Percentiles rank a stretch among this genome's conserved stretches.
Conservation (phyloP, 2,888 invertebrate species). For the Drosophila aldrichi region DNA sequence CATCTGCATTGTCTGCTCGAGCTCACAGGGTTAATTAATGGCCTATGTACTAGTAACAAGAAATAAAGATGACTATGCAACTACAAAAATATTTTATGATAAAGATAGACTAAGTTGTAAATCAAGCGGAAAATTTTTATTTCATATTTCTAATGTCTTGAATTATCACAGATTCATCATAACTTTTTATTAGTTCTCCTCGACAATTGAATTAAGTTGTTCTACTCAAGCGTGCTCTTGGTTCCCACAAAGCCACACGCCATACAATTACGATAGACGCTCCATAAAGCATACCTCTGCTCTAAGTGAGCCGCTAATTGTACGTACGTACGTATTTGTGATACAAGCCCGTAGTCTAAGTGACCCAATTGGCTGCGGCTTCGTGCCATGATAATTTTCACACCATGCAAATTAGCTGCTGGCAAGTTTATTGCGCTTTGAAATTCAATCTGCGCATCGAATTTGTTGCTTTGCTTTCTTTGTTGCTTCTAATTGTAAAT, state of each 20-base stretch:
- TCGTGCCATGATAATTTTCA: slow-evolving; percentile 73
- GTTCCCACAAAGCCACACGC: not conserved
- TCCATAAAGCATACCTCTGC: slow-evolving; percentile 9
- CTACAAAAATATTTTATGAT: not conserved
- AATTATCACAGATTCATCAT: not conserved
- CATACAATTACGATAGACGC: not conserved
- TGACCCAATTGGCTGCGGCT: slow-evolving; percentile 61
- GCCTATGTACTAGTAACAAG: not conserved
- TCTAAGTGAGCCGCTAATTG: slow-evolving; percentile 13
- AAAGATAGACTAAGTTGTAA: not conserved
- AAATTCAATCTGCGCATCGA: slow-evolving; percentile 35
- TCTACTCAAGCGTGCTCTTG: not conserved
- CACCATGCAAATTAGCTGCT: slow-evolving; percentile 67
- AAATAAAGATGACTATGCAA: not conserved
- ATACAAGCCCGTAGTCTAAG: slow-evolving; percentile 10
- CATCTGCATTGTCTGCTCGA: not conserved
- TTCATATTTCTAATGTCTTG: not conserved
- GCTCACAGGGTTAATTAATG: slow-evolving; percentile 4
- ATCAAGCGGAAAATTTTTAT: not conserved
- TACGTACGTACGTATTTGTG: not conserved
- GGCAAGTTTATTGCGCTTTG: slow-evolving; percentile 66
- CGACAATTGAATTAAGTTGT: slow-evolving; percentile 4
- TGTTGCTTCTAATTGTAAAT: slow-evolving; percentile 63
- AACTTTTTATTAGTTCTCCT: not conserved
- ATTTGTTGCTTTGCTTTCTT: slow-evolving; percentile 48